Evolutionary conservation across 1,140 invertebrate species (phyloP).

Genomic region (Drosophila azteca): DNA sequence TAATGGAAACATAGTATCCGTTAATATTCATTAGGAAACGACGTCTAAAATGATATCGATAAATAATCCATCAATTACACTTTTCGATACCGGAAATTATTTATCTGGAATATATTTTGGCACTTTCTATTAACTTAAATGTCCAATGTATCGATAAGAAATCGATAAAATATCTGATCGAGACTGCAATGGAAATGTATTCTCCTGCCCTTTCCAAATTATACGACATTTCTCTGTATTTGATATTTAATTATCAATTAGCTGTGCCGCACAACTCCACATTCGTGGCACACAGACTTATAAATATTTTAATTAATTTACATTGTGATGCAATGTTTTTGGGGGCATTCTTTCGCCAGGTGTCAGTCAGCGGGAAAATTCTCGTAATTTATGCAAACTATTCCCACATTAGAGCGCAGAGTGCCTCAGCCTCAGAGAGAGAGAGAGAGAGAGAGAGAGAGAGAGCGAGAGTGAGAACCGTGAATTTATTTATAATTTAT

Average conservation of each 20-base stretch:
- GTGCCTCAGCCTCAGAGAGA: constrained; percentile 12
- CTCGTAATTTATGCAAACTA: constrained; percentile 72
- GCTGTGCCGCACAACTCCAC: constrained; percentile 8
- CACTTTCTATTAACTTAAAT: no score
- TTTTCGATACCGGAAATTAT: no score
- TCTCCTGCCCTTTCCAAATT: background rate
- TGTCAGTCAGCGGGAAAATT: constrained; percentile 21
- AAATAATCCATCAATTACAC: no score
- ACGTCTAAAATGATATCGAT: no score
- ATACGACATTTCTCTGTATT: constrained; percentile 24
- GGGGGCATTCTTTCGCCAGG: constrained; percentile 4
- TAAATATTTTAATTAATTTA: constrained; percentile 80
- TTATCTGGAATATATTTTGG: no score
- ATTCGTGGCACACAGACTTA: constrained; percentile 37
- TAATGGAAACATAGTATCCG: no score
- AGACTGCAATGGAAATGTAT: background rate
- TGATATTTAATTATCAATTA: constrained; percentile 70
- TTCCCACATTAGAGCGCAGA: constrained; percentile 39
- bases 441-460: background rate
- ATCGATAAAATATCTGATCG: no score
- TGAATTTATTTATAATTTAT: constrained; percentile 79
- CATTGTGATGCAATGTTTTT: constrained; percentile 52
- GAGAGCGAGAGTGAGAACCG: constrained; percentile 15
- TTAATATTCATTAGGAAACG: no score
- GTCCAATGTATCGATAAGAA: no score